Evolutionary conservation across 2,113 vertebrate genomes (phyloP), one percentile per base, ranked within the genome.

Genomic region (Tachysurus vachellii): DNA sequence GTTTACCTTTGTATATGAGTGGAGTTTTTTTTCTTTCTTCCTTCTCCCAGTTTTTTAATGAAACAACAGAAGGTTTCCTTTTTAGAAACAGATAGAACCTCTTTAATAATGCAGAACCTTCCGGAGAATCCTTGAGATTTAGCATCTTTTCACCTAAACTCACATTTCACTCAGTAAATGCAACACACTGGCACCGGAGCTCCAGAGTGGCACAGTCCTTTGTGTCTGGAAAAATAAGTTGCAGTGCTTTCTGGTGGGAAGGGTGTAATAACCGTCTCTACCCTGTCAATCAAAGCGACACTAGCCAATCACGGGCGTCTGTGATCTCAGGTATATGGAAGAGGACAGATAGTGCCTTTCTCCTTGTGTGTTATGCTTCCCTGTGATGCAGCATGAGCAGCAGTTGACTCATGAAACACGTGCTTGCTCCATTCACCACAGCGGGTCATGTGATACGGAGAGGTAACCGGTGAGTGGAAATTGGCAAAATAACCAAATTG

Each of bases 1-100:
- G 93, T 95, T 94, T 94, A 95, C 92, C 92, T 95, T 94, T 93
- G 93, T 85, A 93, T 92, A 89, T 89, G 90, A 87, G 88, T 92
- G 89, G 83, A 31, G 73, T 92, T 84, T 92, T 93, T 94, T 79
- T 50, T 64, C 7, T 70, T 4, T 53, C 11, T 66, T 82, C 36
- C 2, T 36, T 36, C 36, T 36, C 36, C 14, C 4, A 9, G 54
- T 61, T 59, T 59, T 12, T 61, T 11, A n/a, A 21, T 31, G 31
- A 57, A 80, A 16, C 4, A 42, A 42, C 68, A 8, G 68, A 73
- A 44, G 16, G 36, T 73, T 73, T 73, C 17, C n/a, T 70, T 68
- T 68, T 31, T 70, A 28, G 28, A 31, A 70, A 36, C 31, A 3
- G 66, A 17, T 42, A 16, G 23, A 66, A 66, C 10, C 64, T 31